These are phyloP conservation scores for Pelobates fuscus DNA, from an alignment of 2,113 vertebrate species.

Conservation along the genomic window DNA sequence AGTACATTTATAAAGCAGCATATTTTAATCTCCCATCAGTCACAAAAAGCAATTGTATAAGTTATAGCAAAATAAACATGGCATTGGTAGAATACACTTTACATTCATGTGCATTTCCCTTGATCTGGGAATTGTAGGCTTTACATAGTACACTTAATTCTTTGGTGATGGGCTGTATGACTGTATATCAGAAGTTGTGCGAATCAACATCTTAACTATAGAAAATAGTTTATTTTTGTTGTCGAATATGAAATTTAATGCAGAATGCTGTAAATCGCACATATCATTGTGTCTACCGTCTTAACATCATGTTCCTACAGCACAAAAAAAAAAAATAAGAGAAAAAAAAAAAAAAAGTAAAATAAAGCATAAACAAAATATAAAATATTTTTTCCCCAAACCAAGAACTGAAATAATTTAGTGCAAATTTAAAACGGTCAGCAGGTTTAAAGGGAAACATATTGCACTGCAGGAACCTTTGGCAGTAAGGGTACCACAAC, in stretches of 20 bases:
- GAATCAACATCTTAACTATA: no score
- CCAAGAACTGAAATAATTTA: constrained; percentile 26
- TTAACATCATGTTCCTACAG: no score
- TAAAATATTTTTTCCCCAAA: neutral
- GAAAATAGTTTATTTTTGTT: no score
- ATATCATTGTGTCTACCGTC: no score
- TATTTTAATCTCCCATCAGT: constrained; percentile 72
- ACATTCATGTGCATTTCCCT: constrained; percentile 64
- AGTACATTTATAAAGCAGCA: constrained; percentile 71
- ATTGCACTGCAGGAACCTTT: constrained; percentile 10
- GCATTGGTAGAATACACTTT: constrained; percentile 63
- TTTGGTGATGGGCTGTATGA: neutral
- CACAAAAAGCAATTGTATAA: constrained; percentile 90
- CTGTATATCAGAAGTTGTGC: no score
- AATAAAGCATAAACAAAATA: neutral
- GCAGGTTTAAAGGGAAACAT: constrained; percentile 4
- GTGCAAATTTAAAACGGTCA: constrained; percentile 34
- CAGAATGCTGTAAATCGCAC: no score
- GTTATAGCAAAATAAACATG: constrained; percentile 65
- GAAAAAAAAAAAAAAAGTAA: no score
- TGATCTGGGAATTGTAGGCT: neutral
- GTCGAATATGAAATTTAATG: no score
- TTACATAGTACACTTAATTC: neutral
- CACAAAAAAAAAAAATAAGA: no score
- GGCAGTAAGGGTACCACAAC: neutral